Evolutionary conservation across 2,113 vertebrate genomes (phyloP).

Genomic region (Phaethon lepturus): DNA sequence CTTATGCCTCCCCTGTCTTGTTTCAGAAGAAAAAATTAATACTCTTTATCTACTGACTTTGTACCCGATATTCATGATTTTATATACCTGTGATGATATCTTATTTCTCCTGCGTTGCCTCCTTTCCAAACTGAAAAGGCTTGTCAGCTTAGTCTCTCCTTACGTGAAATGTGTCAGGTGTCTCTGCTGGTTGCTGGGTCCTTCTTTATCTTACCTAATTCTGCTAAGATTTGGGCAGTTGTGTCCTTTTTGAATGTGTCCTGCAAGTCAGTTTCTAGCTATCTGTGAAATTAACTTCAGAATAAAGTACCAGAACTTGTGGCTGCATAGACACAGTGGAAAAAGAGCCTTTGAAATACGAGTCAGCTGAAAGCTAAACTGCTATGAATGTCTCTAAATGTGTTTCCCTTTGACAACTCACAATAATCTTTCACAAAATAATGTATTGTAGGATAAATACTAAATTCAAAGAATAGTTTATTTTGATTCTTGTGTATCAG

Average conservation of each 20-base stretch:
- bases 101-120: background rate
- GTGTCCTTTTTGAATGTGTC: background rate
- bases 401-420: background rate
- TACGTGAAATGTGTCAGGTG: background rate
- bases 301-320: background rate
- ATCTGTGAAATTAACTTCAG: background rate
- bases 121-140: background rate
- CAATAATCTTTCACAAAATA: background rate
- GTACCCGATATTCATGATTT: background rate
- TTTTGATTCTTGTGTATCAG: background rate
- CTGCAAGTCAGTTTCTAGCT: background rate
- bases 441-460: background rate
- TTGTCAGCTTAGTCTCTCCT: background rate
- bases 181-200: background rate
- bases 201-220: background rate
- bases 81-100: background rate
- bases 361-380: background rate
- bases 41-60: background rate
- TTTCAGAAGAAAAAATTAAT: background rate
- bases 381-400: background rate
- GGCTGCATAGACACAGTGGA: background rate
- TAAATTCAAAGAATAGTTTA: background rate
- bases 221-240: background rate
- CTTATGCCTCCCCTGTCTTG: background rate
- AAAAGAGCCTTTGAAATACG: background rate